A percentile compares a stretch with the other conserved stretches of the same genome.
These are phyloP conservation scores for Phalloptychus januarius DNA, from an alignment of 2,797 vertebrate species.

Conservation along the genomic window DNA sequence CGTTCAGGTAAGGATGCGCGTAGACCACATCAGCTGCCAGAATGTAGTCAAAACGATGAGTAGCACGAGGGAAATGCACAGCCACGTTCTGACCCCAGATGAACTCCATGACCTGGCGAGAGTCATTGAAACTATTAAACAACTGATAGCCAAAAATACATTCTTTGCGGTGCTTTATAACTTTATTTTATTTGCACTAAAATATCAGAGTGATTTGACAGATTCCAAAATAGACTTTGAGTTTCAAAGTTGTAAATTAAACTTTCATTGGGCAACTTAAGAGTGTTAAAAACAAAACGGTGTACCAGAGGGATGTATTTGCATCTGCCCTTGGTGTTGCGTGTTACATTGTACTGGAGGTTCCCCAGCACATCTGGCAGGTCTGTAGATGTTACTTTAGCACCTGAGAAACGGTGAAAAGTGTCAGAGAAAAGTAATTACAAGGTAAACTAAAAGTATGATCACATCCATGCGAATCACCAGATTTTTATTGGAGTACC, in stretches of 20 bases:
- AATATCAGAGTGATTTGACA: neutral
- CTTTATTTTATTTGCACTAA: neutral
- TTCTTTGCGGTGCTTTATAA: neutral
- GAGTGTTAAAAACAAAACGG: conserved; percentile 11
- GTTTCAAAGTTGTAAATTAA: neutral
- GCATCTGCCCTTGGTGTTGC: conserved; percentile 88
- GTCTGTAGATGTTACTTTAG: conserved; percentile 92
- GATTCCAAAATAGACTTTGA: neutral
- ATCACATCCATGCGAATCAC: neutral
- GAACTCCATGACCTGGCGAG: conserved; percentile 84
- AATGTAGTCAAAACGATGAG: conserved; percentile 88
- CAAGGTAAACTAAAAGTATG: neutral
- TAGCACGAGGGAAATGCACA: conserved; percentile 84
- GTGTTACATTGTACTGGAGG: conserved; percentile 87
- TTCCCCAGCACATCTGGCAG: conserved; percentile 91
- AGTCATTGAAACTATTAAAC: neutral
- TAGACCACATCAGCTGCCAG: conserved; percentile 97
- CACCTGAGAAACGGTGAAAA: conserved; percentile 68
- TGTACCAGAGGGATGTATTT: conserved; percentile 83
- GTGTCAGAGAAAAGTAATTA: neutral
- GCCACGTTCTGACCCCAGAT: conserved; percentile 89
- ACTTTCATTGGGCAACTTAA: neutral
- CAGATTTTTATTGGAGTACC: conserved; percentile 71
- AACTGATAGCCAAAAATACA: neutral
- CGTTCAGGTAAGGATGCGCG: conserved; percentile 87